Evolutionary conservation across 2,113 vertebrate genomes (phyloP).

Genomic region (Tachuris rubrigastra): DNA sequence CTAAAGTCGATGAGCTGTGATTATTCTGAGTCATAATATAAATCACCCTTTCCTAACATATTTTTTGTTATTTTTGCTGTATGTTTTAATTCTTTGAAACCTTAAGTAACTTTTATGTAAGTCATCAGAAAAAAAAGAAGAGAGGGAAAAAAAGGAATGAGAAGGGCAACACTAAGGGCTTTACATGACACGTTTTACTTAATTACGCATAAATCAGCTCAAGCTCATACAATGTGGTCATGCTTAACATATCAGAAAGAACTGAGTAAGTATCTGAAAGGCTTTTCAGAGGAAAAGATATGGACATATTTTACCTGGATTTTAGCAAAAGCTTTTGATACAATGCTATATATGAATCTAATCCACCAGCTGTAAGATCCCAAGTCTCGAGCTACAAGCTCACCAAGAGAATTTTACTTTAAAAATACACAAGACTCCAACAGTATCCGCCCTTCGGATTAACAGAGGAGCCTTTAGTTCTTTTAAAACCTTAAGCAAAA

Average conservation of each 20-base stretch:
- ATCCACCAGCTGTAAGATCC: neutral
- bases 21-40: neutral
- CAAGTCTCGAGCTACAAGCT: neutral
- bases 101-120: neutral
- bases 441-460: neutral
- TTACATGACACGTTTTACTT: neutral
- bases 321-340: constrained; percentile 51
- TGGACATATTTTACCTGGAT: constrained; percentile 45
- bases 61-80: neutral
- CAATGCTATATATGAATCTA: neutral
- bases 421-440: neutral
- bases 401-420: neutral
- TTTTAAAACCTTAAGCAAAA: neutral
- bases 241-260: constrained; percentile 14
- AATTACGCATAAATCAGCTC: constrained; percentile 16
- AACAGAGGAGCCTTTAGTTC: neutral
- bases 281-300: constrained; percentile 13
- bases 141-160: neutral
- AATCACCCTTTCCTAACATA: neutral
- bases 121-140: neutral
- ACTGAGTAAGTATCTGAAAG: constrained; percentile 27
- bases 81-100: neutral
- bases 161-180: neutral
- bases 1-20: neutral
- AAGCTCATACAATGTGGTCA: neutral